These are phyloP conservation scores for Drosophila pandora DNA, from an alignment of 1,140 invertebrate genomes.

Conservation along the genomic window DNA sequence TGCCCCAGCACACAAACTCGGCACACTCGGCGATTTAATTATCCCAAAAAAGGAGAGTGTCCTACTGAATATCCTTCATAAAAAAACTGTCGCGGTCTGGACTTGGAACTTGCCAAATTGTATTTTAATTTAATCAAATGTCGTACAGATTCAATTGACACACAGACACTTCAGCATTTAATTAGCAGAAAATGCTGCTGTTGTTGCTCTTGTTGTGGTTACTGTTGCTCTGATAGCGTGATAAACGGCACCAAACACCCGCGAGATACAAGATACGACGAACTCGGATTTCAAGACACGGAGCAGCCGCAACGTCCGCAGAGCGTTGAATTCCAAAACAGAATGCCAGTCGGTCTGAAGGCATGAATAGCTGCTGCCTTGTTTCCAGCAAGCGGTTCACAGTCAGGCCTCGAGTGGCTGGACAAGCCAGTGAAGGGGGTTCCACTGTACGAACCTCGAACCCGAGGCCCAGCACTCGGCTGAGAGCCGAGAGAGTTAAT, in stretches of 20 bases:
- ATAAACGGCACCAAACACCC: constrained; percentile 23
- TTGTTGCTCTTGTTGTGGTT: constrained; percentile 21
- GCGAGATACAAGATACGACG: constrained; percentile 19
- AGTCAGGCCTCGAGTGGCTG: not conserved
- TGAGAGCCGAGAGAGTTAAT: not conserved
- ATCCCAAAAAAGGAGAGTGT: constrained; percentile 26
- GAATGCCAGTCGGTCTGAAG: not conserved
- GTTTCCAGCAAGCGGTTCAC: not conserved
- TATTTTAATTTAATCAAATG: constrained; percentile 64
- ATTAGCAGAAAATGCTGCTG: constrained; percentile 38
- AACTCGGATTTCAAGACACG: constrained; percentile 14
- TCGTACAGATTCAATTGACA: constrained; percentile 62
- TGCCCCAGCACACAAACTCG: constrained; percentile 7
- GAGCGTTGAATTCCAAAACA: not conserved
- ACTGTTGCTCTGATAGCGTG: constrained; percentile 37
- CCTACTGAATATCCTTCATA: constrained; percentile 38
- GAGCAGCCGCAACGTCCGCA: constrained; percentile 35
- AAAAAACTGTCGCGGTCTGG: constrained; percentile 35
- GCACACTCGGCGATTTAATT: constrained; percentile 47
- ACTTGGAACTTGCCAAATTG: constrained; percentile 31
- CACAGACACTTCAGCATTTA: constrained; percentile 53
- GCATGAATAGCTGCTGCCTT: not conserved
- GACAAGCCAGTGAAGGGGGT: not conserved
- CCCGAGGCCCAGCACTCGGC: not conserved
- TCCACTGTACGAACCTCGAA: not conserved